Conservation (phyloP, 2,888 invertebrate species). For the Oegoconia quadripuncta region DNA sequence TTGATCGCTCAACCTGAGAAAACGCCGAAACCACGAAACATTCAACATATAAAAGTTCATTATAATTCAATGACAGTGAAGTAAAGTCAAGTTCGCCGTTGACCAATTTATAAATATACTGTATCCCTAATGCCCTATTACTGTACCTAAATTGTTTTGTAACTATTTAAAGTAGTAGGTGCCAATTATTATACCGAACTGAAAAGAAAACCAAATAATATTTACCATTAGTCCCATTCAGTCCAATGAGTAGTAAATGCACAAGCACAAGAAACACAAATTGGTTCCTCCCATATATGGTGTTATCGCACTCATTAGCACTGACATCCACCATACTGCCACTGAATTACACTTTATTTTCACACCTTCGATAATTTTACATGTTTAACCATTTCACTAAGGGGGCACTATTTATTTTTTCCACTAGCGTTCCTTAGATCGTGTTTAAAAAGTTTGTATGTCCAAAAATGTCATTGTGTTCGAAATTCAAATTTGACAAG, state of each 20-base stretch:
- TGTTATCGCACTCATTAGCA: constrained; percentile 75
- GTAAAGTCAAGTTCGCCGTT: no score
- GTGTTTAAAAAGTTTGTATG: constrained; percentile 10
- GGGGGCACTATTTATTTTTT: constrained; percentile 31
- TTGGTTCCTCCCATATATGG: constrained; percentile 74
- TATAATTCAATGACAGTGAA: no score
- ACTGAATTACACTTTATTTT: constrained; percentile 61
- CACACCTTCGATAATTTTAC: constrained; percentile 67
- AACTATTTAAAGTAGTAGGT: constrained; percentile 3
- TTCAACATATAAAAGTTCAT: no score
- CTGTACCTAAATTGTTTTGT: neutral
- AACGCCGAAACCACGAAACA: no score
- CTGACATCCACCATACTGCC: constrained; percentile 77
- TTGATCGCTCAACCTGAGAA: no score
- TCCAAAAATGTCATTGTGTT: constrained; percentile 32
- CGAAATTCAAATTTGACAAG: constrained; percentile 44
- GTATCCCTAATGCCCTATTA: no score
- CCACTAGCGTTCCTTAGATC: constrained; percentile 13
- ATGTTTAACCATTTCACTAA: constrained; percentile 54
- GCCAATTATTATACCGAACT: no score
- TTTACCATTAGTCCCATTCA: constrained; percentile 75
- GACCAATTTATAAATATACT: no score
- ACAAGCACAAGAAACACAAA: constrained; percentile 74
- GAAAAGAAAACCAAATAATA: constrained; percentile 25
- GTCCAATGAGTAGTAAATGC: constrained; percentile 74